Base-by-base conservation (phyloP, 1,140 invertebrate genomes). In the Phocides pigmalion region DNA sequence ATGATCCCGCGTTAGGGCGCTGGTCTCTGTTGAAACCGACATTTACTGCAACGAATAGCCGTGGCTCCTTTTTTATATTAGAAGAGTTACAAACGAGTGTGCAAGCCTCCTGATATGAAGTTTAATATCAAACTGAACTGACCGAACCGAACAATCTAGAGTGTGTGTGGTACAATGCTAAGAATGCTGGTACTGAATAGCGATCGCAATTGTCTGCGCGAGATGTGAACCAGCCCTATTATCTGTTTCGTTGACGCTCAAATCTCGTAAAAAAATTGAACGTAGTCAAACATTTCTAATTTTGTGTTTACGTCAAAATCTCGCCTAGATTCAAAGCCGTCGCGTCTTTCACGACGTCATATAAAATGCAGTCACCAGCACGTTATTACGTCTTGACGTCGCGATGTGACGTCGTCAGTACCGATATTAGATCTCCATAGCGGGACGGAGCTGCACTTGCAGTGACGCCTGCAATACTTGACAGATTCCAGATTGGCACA, bases 321-420 rank as follows among this genome's bases (percentile, higher is more conserved):
- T 32, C 28, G 20, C 8, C 15, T 28, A 25, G 11, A 22, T 49
- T 35, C 4, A 35, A 39, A 39, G 4, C n/a, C 14, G 12, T 14
- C n/a, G 14, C 35, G 12, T 39, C 35, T 39, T 11, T n/a, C 35
- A 5, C 35, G 4, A 39, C 35, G 35, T 39, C 35, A 39, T 25
- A 49, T 25, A 12, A 49, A 49, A 49, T 14, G 46, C 35, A 39
- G 54, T 46, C 54, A 56, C 19, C 39, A 39, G 42, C 15, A n/a
- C n/a, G 53, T 47, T 39, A 39, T 39, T 39, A 39, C 35, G 12
- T n/a, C 32, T 4, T 37, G 35, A 32, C 39, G 46, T 56, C 15
- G 19, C 32, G 32, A 2, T 39, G 17, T 22, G 20, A 25, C 44
- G 44, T n/a, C n/a, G n/a, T 46, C 42, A 46, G 1, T 4, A 14